Evolutionary conservation across 2,797 vertebrate genomes (phyloP).

Genomic region (Xenops minutus): DNA sequence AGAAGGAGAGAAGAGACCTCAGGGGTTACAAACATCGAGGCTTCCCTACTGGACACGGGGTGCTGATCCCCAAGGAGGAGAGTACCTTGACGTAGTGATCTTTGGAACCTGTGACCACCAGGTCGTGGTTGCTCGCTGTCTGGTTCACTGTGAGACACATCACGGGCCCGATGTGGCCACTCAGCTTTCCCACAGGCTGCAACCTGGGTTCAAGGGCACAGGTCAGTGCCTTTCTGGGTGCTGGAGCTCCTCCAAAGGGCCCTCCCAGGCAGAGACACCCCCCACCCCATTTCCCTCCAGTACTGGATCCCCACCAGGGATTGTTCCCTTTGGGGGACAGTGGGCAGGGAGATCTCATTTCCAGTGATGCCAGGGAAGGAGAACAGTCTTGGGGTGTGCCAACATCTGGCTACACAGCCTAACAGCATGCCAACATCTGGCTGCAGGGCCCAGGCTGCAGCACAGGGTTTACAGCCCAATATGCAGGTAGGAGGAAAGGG

Average conservation of each 20-base stretch:
- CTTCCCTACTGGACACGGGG: not conserved
- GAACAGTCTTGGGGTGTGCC: fast-evolving
- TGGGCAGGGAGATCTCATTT: not conserved
- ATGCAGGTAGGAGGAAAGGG: not conserved
- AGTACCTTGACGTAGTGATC: conserved; percentile 96
- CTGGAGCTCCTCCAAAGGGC: not conserved
- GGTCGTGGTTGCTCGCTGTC: conserved; percentile 87
- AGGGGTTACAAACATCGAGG: not conserved
- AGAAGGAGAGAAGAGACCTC: not conserved
- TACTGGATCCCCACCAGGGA: fast-evolving
- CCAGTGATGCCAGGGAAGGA: fast-evolving
- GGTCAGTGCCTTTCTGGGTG: not conserved
- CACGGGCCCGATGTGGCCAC: conserved; percentile 93
- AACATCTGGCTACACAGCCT: not conserved
- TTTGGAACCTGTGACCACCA: conserved; percentile 97
- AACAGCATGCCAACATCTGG: not conserved
- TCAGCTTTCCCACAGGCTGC: conserved; percentile 90
- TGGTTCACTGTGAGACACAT: conserved; percentile 95
- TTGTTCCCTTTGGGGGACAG: fast-evolving
- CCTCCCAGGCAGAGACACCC: not conserved
- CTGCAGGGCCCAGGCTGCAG: not conserved
- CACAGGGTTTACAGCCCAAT: not conserved
- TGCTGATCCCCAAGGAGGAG: not conserved
- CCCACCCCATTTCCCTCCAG: not conserved
- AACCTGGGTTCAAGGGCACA: conserved; percentile 74